Evolutionary conservation across 2,888 invertebrate species (phyloP).

Genomic region (Troides helena): DNA sequence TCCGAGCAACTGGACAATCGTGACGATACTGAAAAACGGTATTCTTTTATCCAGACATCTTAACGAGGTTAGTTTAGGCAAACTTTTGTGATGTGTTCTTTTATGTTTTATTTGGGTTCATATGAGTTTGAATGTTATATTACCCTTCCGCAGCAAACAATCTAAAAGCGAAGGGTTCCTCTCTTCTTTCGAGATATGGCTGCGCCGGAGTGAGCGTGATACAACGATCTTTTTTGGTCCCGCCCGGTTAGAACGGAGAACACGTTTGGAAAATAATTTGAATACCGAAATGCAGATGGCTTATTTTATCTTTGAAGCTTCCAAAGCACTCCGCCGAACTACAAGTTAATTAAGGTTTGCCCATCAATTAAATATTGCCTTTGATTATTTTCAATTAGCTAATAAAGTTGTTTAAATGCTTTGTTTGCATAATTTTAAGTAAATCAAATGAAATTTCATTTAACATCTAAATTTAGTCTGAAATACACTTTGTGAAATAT

Average conservation of each 20-base stretch:
- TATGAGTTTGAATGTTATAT: conserved; percentile 72
- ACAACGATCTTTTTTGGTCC: conserved; percentile 57
- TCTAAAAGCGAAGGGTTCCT: conserved; percentile 58
- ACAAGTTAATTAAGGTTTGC: conserved; percentile 80
- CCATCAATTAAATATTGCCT: conserved; percentile 79
- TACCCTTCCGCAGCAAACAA: conserved; percentile 55
- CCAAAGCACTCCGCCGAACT: conserved; percentile 62
- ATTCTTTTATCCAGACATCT: conserved; percentile 79
- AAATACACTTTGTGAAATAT: conserved; percentile 14
- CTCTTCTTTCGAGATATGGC: conserved; percentile 51
- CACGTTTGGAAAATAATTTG: conserved; percentile 79
- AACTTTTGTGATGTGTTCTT: conserved; percentile 78
- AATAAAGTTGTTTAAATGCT: conserved; percentile 64
- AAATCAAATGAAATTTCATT: conserved; percentile 30
- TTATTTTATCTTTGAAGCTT: conserved; percentile 72
- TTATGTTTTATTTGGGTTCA: conserved; percentile 69
- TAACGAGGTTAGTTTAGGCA: conserved; percentile 80
- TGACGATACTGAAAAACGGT: conserved; percentile 79
- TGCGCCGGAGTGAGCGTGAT: conserved; percentile 77
- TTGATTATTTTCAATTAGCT: conserved; percentile 72
- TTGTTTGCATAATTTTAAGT: conserved; percentile 47
- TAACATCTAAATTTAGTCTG: conserved; percentile 6
- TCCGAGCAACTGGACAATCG: conserved; percentile 76
- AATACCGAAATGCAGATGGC: conserved; percentile 79
- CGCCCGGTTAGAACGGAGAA: conserved; percentile 60